Conservation (phyloP, 2,797 vertebrate species). For the Myiotriccus ornatus region DNA sequence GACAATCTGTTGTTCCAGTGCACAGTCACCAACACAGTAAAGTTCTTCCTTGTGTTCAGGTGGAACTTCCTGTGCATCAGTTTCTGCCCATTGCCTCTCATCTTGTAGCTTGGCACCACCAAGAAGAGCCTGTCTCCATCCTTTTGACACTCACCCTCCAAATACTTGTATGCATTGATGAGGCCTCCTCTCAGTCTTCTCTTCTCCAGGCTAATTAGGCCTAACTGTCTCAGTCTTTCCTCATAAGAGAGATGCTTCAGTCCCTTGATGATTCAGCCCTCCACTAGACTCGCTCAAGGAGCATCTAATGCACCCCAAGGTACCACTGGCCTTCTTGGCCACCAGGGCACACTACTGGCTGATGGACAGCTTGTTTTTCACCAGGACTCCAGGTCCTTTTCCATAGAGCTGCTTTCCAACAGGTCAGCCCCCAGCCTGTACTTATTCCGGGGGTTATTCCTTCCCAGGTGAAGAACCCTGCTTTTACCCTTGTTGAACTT, state of each 20-base stretch:
- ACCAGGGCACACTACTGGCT: not conserved
- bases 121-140: not conserved
- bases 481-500: not conserved
- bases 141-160: not conserved
- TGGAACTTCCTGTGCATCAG: not conserved
- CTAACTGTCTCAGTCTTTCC: not conserved
- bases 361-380: not conserved
- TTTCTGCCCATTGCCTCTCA: not conserved
- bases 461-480: not conserved
- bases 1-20: no score
- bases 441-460: not conserved
- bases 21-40: not conserved
- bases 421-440: not conserved
- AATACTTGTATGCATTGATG: not conserved
- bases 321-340: not conserved
- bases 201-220: not conserved
- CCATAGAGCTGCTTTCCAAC: not conserved
- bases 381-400: not conserved
- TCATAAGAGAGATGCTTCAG: not conserved
- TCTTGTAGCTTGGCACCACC: not conserved
- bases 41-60: not conserved
- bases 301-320: not conserved
- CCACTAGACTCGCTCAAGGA: not conserved
- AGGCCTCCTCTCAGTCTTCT: not conserved
- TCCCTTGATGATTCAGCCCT: not conserved